Evolutionary conservation across 2,113 vertebrate genomes (phyloP).

Genomic region (Suncus etruscus): DNA sequence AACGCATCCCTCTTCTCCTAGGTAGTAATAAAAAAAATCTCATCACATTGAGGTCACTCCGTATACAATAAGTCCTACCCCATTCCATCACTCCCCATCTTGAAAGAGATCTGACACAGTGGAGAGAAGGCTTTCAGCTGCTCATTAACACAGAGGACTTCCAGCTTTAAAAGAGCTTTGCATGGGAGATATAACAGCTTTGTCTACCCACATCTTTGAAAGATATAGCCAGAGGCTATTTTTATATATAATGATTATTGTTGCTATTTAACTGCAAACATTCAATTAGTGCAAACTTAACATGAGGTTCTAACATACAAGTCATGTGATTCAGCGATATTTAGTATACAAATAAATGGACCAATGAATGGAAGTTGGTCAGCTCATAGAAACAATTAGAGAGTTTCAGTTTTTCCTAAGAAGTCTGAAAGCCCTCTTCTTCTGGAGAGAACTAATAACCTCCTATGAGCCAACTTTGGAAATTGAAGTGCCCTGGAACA

Average conservation of each 20-base stretch:
- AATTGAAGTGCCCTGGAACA: background rate
- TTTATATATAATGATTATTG: background rate
- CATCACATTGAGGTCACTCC: background rate
- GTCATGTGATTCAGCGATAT: background rate
- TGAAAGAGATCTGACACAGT: background rate
- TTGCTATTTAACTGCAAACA: constrained; percentile 33
- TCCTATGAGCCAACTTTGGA: background rate
- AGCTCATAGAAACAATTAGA: background rate
- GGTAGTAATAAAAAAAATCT: background rate
- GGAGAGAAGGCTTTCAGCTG: background rate
- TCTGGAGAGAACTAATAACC: too few relatives aligned
- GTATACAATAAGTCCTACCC: background rate
- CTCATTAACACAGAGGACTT: background rate
- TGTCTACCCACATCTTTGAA: background rate
- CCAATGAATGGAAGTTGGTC: background rate
- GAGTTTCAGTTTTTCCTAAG: background rate
- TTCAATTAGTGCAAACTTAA: background rate
- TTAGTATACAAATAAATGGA: background rate
- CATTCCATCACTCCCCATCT: background rate
- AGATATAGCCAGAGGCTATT: background rate
- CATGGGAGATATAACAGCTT: background rate
- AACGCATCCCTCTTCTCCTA: constrained; percentile 8
- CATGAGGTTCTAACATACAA: background rate
- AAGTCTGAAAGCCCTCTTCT: background rate
- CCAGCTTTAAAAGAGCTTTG: background rate